Evolutionary conservation across 2,113 vertebrate genomes (phyloP).

Genomic region (Ursus arctos): DNA sequence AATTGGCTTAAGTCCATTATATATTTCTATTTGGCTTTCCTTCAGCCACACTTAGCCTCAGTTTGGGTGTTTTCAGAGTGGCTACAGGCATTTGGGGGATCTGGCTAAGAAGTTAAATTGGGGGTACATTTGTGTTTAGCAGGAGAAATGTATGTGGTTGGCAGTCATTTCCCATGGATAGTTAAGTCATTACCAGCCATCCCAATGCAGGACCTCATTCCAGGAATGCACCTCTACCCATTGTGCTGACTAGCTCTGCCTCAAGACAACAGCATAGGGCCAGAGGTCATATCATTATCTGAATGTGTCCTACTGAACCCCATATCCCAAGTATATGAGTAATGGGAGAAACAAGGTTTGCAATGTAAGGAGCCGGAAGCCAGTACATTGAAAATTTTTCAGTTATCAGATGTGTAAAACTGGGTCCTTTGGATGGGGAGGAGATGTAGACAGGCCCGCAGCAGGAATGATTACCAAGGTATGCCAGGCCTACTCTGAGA

Average conservation of each 20-base stretch:
- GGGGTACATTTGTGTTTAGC: background rate
- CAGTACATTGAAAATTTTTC: background rate
- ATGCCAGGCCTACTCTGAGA: background rate
- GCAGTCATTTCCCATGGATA: background rate
- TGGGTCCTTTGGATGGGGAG: background rate
- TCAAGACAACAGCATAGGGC: background rate
- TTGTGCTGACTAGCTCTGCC: background rate
- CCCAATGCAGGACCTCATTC: background rate
- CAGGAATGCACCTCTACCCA: background rate
- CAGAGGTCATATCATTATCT: background rate
- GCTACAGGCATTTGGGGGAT: background rate
- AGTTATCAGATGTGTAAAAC: background rate
- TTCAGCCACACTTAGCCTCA: background rate
- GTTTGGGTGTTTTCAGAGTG: background rate
- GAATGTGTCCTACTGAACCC: background rate
- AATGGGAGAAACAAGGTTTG: background rate
- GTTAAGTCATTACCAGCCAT: background rate
- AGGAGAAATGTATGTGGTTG: background rate
- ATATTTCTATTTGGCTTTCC: conserved; percentile 23
- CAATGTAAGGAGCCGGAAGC: background rate
- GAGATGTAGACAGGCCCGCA: background rate
- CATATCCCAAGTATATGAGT: background rate
- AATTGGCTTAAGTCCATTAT: background rate
- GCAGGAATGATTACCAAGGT: background rate
- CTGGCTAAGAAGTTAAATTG: conserved; percentile 17